Evolutionary conservation across 2,797 vertebrate species (phyloP).

Genomic region (Naso thynnoides): DNA sequence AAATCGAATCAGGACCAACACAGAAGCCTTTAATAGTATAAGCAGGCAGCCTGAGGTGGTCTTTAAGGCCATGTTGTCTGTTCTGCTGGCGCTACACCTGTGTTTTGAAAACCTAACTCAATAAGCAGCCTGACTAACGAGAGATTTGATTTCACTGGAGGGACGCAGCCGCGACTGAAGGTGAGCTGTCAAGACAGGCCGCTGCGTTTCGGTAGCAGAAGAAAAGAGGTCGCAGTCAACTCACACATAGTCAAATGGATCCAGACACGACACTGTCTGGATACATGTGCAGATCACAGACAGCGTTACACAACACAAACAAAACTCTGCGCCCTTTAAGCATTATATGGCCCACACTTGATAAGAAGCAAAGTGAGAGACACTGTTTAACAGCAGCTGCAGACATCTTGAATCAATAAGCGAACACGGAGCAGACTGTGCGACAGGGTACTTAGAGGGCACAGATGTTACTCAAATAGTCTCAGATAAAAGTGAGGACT

Average conservation of each 20-base stretch:
- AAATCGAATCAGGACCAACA: constrained; percentile 81
- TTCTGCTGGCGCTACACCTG: constrained; percentile 72
- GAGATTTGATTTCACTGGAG: constrained; percentile 67
- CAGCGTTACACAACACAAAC: constrained; percentile 24
- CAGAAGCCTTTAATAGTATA: constrained; percentile 81
- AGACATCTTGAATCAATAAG: constrained; percentile 64
- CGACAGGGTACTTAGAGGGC: constrained; percentile 50
- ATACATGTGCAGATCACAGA: constrained; percentile 1
- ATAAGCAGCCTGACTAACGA: constrained; percentile 75
- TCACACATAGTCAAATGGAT: too few species aligned
- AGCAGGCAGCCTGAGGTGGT: constrained; percentile 75
- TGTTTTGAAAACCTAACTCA: constrained; percentile 79
- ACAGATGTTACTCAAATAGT: constrained; percentile 55
- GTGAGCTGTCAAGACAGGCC: constrained; percentile 57
- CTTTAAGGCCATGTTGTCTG: constrained; percentile 77
- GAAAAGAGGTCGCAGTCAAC: constrained; percentile 29
- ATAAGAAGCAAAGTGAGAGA: constrained; percentile 47
- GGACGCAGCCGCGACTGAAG: constrained; percentile 48
- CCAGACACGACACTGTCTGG: constrained; percentile 31
- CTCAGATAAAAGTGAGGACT: constrained; percentile 37
- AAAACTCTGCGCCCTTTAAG: constrained; percentile 6
- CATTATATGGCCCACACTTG: constrained; percentile 12
- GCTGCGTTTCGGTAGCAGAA: constrained; percentile 37
- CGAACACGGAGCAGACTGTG: constrained; percentile 36
- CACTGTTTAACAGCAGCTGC: constrained; percentile 39